These are phyloP conservation scores for Neodiprion pinetum DNA, from an alignment of 1,140 invertebrate genomes.

Conservation along the genomic window DNA sequence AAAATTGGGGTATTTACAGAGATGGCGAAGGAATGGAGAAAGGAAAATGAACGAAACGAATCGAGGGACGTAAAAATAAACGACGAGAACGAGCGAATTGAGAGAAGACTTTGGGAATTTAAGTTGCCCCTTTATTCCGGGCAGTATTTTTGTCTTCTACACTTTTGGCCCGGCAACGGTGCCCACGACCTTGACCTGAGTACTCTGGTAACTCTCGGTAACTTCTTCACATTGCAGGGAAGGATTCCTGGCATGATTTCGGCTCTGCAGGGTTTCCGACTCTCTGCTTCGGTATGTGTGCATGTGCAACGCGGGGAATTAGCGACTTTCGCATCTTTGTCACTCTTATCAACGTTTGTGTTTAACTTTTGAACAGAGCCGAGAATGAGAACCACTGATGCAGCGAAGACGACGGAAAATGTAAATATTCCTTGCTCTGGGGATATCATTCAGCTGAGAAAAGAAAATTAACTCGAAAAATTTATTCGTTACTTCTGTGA, in stretches of 20 bases:
- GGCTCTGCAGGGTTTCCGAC: too few species aligned
- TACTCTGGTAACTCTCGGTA: too few species aligned
- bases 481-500: slow-evolving; percentile 22
- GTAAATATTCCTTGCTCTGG: slow-evolving; percentile 32
- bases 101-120: slow-evolving; percentile 18
- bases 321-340: too few species aligned
- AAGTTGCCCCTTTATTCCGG: slow-evolving; percentile 17
- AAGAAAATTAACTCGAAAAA: slow-evolving; percentile 45
- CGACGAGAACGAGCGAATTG: background rate
- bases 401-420: slow-evolving; percentile 27
- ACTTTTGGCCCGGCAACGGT: too few species aligned
- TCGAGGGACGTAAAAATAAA: background rate
- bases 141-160: background rate
- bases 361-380: too few species aligned
- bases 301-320: too few species aligned
- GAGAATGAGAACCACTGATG: too few species aligned
- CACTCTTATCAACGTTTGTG: too few species aligned
- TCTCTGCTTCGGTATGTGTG: too few species aligned
- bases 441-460: slow-evolving; percentile 30
- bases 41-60: background rate
- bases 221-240: too few species aligned
- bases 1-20: background rate
- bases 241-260: too few species aligned
- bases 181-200: too few species aligned
- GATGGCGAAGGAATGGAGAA: slow-evolving; percentile 10